These are phyloP conservation scores for Montipora capitata DNA, from an alignment of 92 coral and sea anemone species.

Conservation along the genomic window DNA sequence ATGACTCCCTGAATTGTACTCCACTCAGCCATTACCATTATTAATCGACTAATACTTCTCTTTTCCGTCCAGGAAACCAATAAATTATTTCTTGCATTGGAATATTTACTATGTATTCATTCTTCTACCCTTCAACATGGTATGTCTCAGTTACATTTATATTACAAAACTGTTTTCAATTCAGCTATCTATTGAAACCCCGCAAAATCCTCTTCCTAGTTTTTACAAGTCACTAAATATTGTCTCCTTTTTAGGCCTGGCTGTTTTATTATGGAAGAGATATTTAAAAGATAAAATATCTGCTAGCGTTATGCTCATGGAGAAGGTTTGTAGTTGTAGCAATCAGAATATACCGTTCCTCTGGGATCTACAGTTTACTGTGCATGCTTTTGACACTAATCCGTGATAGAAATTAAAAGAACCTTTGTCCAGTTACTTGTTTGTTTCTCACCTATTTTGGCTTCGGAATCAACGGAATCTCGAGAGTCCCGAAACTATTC, in stretches of 20 bases:
- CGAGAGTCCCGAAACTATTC: too few relatives aligned
- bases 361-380: too few relatives aligned
- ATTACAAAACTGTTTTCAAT: too few relatives aligned
- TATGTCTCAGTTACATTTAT: constrained; percentile 20
- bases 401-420: too few relatives aligned
- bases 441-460: too few relatives aligned
- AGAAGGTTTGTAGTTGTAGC: constrained; percentile 69
- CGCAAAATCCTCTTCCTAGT: not conserved
- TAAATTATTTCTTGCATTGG: constrained; percentile 82
- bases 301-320: constrained; percentile 85
- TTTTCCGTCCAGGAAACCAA: constrained; percentile 71
- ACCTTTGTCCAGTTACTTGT: too few relatives aligned
- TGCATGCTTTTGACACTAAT: too few relatives aligned
- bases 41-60: not conserved
- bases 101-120: constrained; percentile 82
- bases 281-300: constrained; percentile 88
- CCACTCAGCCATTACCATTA: too few relatives aligned
- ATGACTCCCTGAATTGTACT: too few relatives aligned
- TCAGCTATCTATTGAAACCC: not conserved
- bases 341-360: not conserved
- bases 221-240: not conserved
- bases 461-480: too few relatives aligned
- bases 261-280: constrained; percentile 87
- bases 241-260: constrained; percentile 72
- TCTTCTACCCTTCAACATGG: constrained; percentile 88